Base-by-base conservation (phyloP, 2,888 invertebrate genomes). In the Hoplodrina ambigua region DNA sequence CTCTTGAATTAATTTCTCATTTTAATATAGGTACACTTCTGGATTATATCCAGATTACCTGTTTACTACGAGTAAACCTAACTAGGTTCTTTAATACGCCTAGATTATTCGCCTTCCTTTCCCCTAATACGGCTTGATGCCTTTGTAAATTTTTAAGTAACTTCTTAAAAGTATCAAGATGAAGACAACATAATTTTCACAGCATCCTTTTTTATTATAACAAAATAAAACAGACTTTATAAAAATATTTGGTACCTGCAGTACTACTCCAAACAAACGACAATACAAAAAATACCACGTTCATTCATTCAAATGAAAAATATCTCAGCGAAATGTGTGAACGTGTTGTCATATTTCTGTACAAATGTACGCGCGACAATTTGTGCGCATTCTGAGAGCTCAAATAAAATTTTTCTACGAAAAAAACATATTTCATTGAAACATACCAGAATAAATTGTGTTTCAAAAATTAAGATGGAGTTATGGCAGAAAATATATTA, bases 101-200 rank as follows among this genome's bases (percentile, higher is more conserved):
- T 41, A 37, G 37, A 8, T 8, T 37, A 37, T 37, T 25, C 25
- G 25, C 25, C 25, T 25, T 25, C 25, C 25, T 25, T 2, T 25
- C 25, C 25, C 25, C 2, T 25, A 25, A 25, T 37, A 37, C 8
- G 37, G 37, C 8, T 37, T 37, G 8, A 8, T 37, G 37, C 8
- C 37, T 37, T 37, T 37, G 7, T 37, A 37, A 37, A 8, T 8
- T 1, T 1, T 1, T 37, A 37, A 8, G 1, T 37, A 41, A 44
- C 15, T 13, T 1, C 7, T 30, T 8, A 33, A 62, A 64, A 53
- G 54, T 66, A 59, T 55, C 54, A 54, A 25, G 20, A 72, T 33
- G 13, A 33, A 7, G 13, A 44, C 11, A 44, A 44, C 13, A 44
- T 44, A 37, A 8, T 37, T 37, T 7, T 20, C 2, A 44, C 15